Evolutionary conservation across 1,140 invertebrate species (phyloP), one percentile per base, ranked within the genome.

Genomic region (Dermatophagoides farinae): DNA sequence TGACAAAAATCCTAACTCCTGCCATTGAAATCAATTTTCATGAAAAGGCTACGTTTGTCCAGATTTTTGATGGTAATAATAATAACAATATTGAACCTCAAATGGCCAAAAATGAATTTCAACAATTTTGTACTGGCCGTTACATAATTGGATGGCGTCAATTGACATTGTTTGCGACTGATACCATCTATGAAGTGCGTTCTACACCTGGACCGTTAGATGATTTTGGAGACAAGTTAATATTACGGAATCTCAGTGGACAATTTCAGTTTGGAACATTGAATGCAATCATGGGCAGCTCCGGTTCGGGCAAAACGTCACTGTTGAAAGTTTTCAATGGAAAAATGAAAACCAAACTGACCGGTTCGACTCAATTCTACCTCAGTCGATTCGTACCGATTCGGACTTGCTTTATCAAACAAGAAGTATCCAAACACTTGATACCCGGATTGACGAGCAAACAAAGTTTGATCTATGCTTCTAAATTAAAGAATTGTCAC

Each of bases 381-480:
- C 51, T 53, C n/a, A 31, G 23, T 25, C 12, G 20, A 53, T 39
- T 47, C 18, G 8, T 9, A 20, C 46, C 46, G n/a, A 47, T 47
- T 47, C 46, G 46, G 22, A 53, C 51, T 16, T 53, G 51, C 22
- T 53, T 5, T 10, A 53, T 53, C 14, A 31, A 5, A 53, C 51
- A 53, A 53, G 54, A 57, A 14, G 39, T 57, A 4, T 40, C 31
- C 25, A 23, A 44, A 4, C 54, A 57, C n/a, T 8, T 57, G 11
- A 14, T 43, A 44, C 12, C 38, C 12, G 25, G 31, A 18, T 18
- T 95, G 11, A 86, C 85, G 0, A 86, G 92, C 9, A 77, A 77
- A 60, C 89, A 95, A 71, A 81, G 87, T 9, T 88, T 93, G 85
- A 82, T 79, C 69, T 83, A 88, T n/a, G 86, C 88, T 8, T 88